Conservation (phyloP, 37 sponge, comb jelly and placozoan species). For the Corticium candelabrum region DNA sequence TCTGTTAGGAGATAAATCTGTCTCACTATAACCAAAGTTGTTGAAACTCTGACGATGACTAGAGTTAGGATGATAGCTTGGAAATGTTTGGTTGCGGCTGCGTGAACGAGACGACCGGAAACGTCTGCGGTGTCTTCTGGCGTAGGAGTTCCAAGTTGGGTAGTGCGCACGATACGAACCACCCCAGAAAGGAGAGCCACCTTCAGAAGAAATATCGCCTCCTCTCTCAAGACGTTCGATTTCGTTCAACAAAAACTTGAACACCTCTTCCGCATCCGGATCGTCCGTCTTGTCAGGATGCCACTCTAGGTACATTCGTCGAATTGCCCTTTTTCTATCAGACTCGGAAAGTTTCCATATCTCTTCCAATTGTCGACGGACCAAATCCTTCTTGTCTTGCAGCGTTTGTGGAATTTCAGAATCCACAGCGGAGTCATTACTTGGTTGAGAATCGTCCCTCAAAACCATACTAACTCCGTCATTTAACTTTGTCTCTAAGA, state of each 20-base stretch:
- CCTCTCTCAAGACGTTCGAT: background rate
- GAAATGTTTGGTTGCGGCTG: background rate
- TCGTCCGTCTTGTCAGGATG: background rate
- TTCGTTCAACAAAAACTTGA: background rate
- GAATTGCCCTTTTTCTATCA: conserved; percentile 16
- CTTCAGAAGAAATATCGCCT: background rate
- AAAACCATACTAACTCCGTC: background rate
- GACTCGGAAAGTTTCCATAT: background rate
- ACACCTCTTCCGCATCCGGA: background rate
- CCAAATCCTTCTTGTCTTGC: background rate
- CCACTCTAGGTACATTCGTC: background rate
- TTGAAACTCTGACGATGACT: background rate
- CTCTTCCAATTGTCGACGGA: background rate
- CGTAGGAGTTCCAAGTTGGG: background rate
- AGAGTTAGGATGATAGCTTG: background rate
- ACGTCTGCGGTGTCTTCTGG: background rate
- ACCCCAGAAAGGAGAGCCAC: background rate
- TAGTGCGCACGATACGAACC: background rate
- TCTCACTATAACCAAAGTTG: background rate
- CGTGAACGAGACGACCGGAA: too few species aligned
- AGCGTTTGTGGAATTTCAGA: background rate
- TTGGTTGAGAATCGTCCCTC: background rate
- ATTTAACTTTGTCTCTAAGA: background rate
- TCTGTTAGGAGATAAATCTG: background rate
- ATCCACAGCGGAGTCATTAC: background rate